Evolutionary conservation across 2,888 invertebrate species (phyloP).

Genomic region (Belgica antarctica): DNA sequence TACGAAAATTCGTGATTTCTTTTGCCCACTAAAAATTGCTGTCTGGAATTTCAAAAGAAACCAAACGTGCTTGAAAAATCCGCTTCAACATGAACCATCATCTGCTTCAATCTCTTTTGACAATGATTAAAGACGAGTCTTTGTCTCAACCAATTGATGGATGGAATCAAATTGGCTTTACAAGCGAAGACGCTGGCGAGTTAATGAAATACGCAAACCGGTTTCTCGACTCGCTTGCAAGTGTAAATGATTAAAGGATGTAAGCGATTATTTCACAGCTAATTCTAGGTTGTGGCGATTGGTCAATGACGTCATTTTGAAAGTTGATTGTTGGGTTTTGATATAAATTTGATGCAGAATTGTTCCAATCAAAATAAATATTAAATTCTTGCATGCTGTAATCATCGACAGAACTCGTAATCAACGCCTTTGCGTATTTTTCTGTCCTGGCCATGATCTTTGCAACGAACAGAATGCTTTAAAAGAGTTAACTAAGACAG

Average conservation of each 20-base stretch:
- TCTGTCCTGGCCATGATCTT: conserved; percentile 11
- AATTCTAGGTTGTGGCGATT: too few species aligned
- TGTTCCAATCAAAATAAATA: too few species aligned
- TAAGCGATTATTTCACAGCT: too few species aligned
- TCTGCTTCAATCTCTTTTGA: not conserved
- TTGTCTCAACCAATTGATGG: not conserved
- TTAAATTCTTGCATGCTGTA: too few species aligned
- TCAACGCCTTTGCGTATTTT: too few species aligned
- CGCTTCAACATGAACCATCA: not conserved
- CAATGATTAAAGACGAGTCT: conserved; percentile 16
- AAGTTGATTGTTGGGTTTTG: too few species aligned
- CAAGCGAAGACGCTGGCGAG: not conserved
- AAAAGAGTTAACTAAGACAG: not conserved
- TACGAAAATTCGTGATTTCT: conserved; percentile 18
- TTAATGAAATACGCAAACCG: not conserved
- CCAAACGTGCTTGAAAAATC: conserved; percentile 1
- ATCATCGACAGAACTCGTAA: too few species aligned
- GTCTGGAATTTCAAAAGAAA: conserved; percentile 15
- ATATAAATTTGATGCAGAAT: too few species aligned
- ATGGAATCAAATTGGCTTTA: conserved; percentile 1
- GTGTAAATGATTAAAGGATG: not conserved
- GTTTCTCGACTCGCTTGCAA: not conserved
- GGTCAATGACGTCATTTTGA: too few species aligned
- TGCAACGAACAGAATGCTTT: not conserved
- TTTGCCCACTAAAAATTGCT: not conserved